Conservation (phyloP, 2,113 vertebrate genomes). For the Apistogramma diplotaenia region DNA sequence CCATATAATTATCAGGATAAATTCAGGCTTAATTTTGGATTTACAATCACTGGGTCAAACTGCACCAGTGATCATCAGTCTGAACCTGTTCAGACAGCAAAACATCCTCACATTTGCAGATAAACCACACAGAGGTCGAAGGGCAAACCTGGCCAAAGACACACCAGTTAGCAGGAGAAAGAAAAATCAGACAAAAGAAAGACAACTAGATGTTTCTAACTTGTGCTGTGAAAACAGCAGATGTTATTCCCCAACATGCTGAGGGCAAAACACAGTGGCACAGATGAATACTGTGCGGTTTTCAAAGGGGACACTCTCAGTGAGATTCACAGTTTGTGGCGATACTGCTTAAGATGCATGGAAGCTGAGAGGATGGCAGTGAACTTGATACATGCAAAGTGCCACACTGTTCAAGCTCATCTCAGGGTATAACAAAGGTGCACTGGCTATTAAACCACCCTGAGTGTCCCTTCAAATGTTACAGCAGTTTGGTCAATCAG, state of each 20-base stretch:
- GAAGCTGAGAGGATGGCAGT: neutral
- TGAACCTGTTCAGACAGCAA: neutral
- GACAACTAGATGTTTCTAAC: neutral
- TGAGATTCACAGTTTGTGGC: constrained; percentile 30
- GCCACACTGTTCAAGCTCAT: no score
- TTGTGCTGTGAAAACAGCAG: neutral
- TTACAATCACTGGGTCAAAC: neutral
- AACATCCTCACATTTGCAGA: neutral
- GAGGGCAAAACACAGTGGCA: neutral
- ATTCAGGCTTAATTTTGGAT: neutral
- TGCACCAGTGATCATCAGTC: neutral
- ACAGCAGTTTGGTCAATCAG: neutral
- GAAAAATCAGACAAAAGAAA: neutral
- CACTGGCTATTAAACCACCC: neutral
- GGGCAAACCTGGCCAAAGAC: neutral
- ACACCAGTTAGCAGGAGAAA: neutral
- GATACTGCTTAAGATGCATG: neutral
- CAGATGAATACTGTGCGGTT: no score
- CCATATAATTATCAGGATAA: neutral
- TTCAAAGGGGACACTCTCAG: neutral
- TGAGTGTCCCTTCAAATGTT: no score
- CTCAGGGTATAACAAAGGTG: neutral
- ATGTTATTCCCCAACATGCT: neutral
- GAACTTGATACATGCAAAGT: neutral
- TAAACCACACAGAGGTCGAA: neutral